Conservation (phyloP, 2,888 invertebrate species). For the Drosophila leonis region DNA sequence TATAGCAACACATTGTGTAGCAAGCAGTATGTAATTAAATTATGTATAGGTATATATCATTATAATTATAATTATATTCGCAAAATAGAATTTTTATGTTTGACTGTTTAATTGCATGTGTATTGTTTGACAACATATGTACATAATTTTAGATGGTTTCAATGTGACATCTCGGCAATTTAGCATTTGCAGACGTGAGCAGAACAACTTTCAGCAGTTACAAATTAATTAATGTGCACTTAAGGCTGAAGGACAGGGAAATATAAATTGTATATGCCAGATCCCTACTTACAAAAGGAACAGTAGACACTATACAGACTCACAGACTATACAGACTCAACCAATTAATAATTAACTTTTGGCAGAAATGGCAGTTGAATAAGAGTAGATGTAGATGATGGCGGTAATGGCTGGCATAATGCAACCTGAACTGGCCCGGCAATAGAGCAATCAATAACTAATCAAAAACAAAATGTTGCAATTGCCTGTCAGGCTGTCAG, state of each 20-base stretch:
- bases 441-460: slow-evolving; percentile 53
- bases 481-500: slow-evolving; percentile 50
- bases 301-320: neutral
- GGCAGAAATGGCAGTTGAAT: neutral
- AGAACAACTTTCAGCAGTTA: neutral
- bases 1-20: neutral
- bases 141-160: neutral
- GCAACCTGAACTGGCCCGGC: slow-evolving; percentile 26
- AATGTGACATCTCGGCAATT: neutral
- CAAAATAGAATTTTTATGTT: neutral
- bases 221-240: slow-evolving; percentile 12
- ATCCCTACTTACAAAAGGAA: neutral
- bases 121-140: neutral
- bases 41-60: too few species aligned
- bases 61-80: neutral
- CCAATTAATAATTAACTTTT: neutral
- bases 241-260: slow-evolving; percentile 7
- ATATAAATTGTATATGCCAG: neutral
- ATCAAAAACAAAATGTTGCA: slow-evolving; percentile 47
- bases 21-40: neutral
- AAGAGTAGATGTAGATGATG: slow-evolving; percentile 1
- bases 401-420: neutral
- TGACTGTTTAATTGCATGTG: neutral
- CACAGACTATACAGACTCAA: neutral
- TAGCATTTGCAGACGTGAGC: neutral